A percentile compares a stretch with the other conserved stretches of the same genome.
These are phyloP conservation scores for Mormoops blainvillei DNA, from an alignment of 2,113 vertebrate genomes.

Conservation along the genomic window DNA sequence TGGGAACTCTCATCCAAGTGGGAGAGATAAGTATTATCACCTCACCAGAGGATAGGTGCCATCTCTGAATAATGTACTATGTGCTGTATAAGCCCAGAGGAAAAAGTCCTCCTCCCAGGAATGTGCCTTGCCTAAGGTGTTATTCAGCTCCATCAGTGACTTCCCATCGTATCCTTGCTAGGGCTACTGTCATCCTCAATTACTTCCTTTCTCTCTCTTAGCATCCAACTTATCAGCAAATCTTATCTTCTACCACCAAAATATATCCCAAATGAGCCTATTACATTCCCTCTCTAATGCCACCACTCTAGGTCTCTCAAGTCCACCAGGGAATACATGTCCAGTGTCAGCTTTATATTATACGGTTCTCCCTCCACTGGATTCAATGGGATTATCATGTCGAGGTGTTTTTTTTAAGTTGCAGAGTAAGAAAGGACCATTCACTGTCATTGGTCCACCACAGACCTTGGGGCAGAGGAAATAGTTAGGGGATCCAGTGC, in stretches of 20 bases:
- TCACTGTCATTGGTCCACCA: neutral
- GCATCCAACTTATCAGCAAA: neutral
- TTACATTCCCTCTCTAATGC: neutral
- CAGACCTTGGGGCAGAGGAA: neutral
- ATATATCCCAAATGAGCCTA: neutral
- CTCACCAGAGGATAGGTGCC: neutral
- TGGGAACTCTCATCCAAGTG: neutral
- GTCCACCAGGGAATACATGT: neutral
- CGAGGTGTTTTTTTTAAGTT: neutral
- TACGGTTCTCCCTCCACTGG: neutral
- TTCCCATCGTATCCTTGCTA: neutral
- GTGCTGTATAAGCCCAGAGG: neutral
- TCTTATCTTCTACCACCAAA: neutral
- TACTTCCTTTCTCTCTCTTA: neutral
- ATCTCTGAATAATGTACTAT: neutral
- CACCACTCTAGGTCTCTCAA: too few relatives aligned
- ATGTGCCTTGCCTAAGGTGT: neutral
- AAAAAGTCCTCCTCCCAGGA: neutral
- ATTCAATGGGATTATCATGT: slow-evolving; percentile 7
- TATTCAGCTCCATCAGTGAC: neutral
- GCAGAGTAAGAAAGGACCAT: neutral
- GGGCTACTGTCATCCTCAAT: neutral
- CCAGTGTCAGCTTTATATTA: neutral
- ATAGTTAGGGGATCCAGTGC: neutral
- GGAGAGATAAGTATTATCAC: neutral